Conservation (phyloP, 2,113 vertebrate genomes). For the Hemicordylus capensis region DNA sequence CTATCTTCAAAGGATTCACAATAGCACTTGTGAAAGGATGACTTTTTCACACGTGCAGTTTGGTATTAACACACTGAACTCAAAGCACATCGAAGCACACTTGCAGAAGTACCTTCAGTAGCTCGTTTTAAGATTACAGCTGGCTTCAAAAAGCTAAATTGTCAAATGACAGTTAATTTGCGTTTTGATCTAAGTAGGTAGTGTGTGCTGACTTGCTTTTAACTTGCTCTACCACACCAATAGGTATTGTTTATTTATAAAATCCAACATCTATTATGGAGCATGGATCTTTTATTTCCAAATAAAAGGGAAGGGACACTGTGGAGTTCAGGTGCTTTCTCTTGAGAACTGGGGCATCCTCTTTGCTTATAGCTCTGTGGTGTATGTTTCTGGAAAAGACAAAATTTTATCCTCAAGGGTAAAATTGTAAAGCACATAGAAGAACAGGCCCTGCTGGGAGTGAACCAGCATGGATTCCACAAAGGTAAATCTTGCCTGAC, state of each 20-base stretch:
- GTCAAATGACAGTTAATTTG: neutral
- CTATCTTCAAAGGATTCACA: too few species aligned
- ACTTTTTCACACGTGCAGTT: too few species aligned
- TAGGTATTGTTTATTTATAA: neutral
- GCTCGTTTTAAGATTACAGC: neutral
- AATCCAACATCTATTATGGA: fast-evolving
- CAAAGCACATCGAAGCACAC: neutral
- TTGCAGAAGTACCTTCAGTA: neutral
- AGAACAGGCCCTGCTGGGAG: too few species aligned
- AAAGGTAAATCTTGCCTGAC: too few species aligned
- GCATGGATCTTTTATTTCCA: neutral
- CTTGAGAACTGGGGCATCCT: neutral
- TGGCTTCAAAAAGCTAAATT: neutral
- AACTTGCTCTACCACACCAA: neutral
- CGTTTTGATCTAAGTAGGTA: neutral
- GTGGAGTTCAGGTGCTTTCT: neutral
- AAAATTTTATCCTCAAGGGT: too few species aligned
- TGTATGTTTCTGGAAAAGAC: neutral
- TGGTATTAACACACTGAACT: neutral
- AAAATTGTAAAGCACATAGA: too few species aligned
- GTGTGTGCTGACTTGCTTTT: neutral
- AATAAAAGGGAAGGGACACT: neutral
- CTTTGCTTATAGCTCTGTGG: neutral
- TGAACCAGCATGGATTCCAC: too few species aligned
- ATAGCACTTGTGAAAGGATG: too few species aligned